These are phyloP conservation scores for Bibio marci DNA, from an alignment of 2,888 invertebrate species.

Conservation along the genomic window DNA sequence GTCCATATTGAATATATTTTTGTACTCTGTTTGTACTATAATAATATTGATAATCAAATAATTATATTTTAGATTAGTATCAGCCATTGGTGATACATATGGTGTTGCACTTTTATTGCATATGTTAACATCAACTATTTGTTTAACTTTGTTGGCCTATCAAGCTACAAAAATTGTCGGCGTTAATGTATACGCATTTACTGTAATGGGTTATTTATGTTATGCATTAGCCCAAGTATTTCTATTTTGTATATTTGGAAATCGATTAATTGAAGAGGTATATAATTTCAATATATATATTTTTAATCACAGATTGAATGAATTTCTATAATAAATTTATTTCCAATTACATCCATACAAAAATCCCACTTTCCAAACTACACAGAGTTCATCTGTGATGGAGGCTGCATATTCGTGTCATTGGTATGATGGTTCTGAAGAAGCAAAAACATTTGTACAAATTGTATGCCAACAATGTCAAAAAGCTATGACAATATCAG, in stretches of 20 bases:
- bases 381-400: conserved; percentile 83
- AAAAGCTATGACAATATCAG: conserved; percentile 76
- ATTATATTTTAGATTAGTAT: conserved; percentile 69
- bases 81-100: conserved; percentile 67
- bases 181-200: conserved; percentile 59
- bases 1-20: no score
- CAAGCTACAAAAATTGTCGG: conserved; percentile 74
- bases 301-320: neutral
- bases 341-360: neutral
- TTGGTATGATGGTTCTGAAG: conserved; percentile 82
- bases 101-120: conserved; percentile 68
- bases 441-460: conserved; percentile 79
- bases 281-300: conserved; percentile 9
- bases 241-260: conserved; percentile 74
- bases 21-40: no score
- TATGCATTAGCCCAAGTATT: conserved; percentile 75
- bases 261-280: conserved; percentile 74
- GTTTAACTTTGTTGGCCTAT: conserved; percentile 64
- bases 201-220: conserved; percentile 59
- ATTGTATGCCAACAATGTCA: conserved; percentile 84
- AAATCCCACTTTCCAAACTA: no score
- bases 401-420: conserved; percentile 82
- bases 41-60: no score
- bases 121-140: conserved; percentile 73
- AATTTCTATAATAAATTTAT: neutral